Evolutionary conservation across 1,140 invertebrate species (phyloP).

Genomic region (Rhopalosiphum padi): DNA sequence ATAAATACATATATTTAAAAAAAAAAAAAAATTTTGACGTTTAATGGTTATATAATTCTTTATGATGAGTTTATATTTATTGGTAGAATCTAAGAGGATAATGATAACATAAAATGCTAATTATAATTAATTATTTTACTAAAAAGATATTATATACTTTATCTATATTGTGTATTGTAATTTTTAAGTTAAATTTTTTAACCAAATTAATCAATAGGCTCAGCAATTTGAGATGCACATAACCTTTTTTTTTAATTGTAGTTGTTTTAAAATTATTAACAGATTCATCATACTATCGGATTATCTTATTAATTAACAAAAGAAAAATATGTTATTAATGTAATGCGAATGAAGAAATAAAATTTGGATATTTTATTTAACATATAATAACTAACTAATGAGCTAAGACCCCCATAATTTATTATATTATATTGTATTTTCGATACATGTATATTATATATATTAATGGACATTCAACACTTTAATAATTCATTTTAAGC

Average conservation of each 20-base stretch:
- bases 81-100: background rate
- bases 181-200: background rate
- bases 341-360: background rate
- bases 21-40: background rate
- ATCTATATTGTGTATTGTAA: background rate
- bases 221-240: background rate
- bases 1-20: background rate
- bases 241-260: background rate
- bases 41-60: background rate
- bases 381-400: background rate
- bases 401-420: background rate
- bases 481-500: background rate
- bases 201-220: background rate
- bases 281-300: background rate
- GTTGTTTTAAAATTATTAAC: background rate
- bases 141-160: background rate
- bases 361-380: background rate
- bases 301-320: background rate
- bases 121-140: background rate
- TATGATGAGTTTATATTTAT: background rate
- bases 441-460: background rate
- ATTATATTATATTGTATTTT: background rate
- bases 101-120: background rate
- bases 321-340: background rate
- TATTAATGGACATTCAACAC: too few species aligned